Base-by-base conservation (phyloP, 2,888 invertebrate species). In the Oegoconia quadripuncta region DNA sequence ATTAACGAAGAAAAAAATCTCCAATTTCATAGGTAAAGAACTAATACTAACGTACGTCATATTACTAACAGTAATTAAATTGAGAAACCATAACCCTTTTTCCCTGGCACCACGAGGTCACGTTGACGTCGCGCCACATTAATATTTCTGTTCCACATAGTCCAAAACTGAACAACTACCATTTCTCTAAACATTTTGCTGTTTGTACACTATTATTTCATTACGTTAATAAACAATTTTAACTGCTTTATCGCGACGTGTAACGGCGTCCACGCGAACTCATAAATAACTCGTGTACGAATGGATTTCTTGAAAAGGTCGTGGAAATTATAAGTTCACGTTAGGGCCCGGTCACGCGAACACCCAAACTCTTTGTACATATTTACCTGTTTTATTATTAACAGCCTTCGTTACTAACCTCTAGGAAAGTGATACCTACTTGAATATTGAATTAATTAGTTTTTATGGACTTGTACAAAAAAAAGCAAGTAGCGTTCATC, bases 301-400 rank as follows among this genome's bases (percentile, higher is more conserved):
- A 83, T 78, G 75, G 83, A 83, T 79, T 82, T 81, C 82, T 77
- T 78, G 76, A 83, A 86, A 83, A 83, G 80, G 82, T 76, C 80
- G 74, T 75, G 74, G 74, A 79, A 81, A 83, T 83, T 84, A 79
- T 74, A 74, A 75, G 74, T 81, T 75, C 72, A 79, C 77, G 70
- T 77, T 63, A 68, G 64, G 58, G 67, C 65, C 64, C 70, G 66
- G 81, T 78, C 87, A 84, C 86, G 86, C 83, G 53, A 81, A 42
- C 59, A 40, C 55, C 55, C 48, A 64, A 77, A 67, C 61, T 69
- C 60, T 67, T 68, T 70, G 63, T 76, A 66, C 61, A 62, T 70
- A 74, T 74, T 74, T 73, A 67, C 71, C 62, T 60, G 61, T 59
- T 68, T 55, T 57, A 66, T 64, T 70, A 74, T 70, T 68, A 64